phyloP scores from a whole-genome alignment of 2,113 vertebrate genomes.

The Phaetusa simplex region DNA sequence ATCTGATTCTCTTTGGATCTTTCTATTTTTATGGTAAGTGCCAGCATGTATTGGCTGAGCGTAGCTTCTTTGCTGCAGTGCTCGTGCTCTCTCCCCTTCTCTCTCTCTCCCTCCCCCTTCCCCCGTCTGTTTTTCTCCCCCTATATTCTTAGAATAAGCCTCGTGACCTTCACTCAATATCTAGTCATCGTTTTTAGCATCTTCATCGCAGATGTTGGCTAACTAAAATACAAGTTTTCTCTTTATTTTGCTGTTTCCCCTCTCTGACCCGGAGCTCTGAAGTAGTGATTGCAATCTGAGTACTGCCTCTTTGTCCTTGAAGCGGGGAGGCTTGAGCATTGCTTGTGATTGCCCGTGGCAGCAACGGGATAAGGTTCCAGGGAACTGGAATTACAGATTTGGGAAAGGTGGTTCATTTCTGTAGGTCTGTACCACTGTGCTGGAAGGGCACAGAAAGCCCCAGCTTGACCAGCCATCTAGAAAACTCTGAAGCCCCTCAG shows the following conservation, averaged over 20 bases:
- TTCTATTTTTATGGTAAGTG: conserved; percentile 89
- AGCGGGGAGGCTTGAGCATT: conserved; percentile 1
- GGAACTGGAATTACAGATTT: background rate
- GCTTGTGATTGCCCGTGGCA: background rate
- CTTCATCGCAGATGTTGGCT: background rate
- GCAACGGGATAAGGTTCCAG: background rate
- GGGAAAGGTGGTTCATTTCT: background rate
- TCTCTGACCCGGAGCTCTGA: background rate
- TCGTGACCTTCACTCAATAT: conserved; percentile 75
- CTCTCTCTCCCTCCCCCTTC: background rate
- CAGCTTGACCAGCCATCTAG: background rate
- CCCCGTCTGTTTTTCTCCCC: conserved; percentile 35
- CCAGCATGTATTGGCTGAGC: conserved; percentile 69
- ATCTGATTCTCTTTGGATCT: conserved; percentile 75
- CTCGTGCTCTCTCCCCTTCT: conserved; percentile 37
- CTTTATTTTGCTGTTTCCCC: background rate
- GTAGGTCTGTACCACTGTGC: background rate
- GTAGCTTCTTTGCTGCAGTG: conserved; percentile 79
- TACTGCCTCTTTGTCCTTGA: conserved; percentile 79
- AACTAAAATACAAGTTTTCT: conserved; percentile 35
- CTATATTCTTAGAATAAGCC: conserved; percentile 31
- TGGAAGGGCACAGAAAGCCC: background rate
- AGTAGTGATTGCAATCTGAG: conserved; percentile 48
- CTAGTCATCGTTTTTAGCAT: background rate
- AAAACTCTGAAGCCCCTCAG: conserved; percentile 20